Evolutionary conservation across 2,888 invertebrate genomes (phyloP), one percentile per base, ranked within the genome.

Genomic region (Synanthedon tipuliformis): DNA sequence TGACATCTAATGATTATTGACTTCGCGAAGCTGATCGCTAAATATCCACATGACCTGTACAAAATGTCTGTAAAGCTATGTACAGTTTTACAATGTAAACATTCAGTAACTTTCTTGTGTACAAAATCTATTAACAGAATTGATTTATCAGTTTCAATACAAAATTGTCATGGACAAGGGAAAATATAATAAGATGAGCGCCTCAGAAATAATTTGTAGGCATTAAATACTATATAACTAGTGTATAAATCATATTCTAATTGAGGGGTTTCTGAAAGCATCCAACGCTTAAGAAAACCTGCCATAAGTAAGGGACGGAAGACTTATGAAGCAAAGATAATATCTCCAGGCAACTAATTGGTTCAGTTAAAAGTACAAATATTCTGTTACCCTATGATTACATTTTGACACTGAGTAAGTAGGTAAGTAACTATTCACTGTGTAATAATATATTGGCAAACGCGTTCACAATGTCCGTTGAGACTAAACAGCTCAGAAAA

Each of bases 31-130:
- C 78, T 73, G 75, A 84, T 86, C 87, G 87, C 85, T 78, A 86
- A 87, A 87, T 86, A 87, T 87, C 87, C 87, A 87, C 87, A 87
- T 87, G 81, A 87, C 87, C 87, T 83, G 83, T 81, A 87, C 86
- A 86, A 74, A 48, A 58, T 55, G 57, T 62, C 63, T 64, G 71
- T 71, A 74, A 68, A 63, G 67, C 69, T 78, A 78, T 80, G 80
- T 78, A 82, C 78, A 80, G 79, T 76, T 73, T 71, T 63, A 12
- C 13, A 45, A 45, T 50, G 49, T 54, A 52, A 54, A 54, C 54
- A 51, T 54, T 52, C 34, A 13, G 45, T 15, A 13, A 45, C 45
- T 45, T 45, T 45, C n/a, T 45, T 45, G 4, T 45, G 45, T 45
- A 45, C 45, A 45, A 45, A 45, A 12, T 45, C 45, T 7, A 45